Evolutionary conservation across 1,140 invertebrate genomes (phyloP), one percentile per base, ranked within the genome.

Genomic region (Saccostrea glomerata): DNA sequence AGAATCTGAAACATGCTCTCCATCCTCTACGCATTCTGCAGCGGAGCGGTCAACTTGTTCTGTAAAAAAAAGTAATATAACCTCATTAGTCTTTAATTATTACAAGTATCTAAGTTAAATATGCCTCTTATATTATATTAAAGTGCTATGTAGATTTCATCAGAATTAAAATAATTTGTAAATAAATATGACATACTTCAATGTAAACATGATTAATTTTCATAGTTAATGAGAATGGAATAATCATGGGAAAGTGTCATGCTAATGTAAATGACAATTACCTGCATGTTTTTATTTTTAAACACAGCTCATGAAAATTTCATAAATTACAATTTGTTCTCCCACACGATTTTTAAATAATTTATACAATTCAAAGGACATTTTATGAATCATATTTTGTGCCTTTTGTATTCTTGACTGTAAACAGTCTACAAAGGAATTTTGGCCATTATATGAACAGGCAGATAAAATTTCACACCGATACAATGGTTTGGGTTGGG

Each of bases 391-490:
- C 70, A 77, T 77, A 77, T 77, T 77, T 30, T 25, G 70, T 5
- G 13, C 70, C 70, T 77, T 30, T 77, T 77, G 70, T 77, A 25
- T 25, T 77, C 30, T 9, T 13, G 23, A 36, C 70, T 13, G 70
- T 73, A 73, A 73, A 73, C 66, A 73, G 25, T 25, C 66, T 73
- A 1, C 30, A 73, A 73, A 36, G 70, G 30, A 77, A 30, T 77
- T 3, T 77, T 36, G 12, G 23, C 25, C 25, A 77, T 77, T 77
- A 77, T 36, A 36, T 77, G 70, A 30, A 30, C 23, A 77, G 30
- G 70, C 70, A 77, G 70, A 77, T 77, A 77, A 77, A 40, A 77
- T 77, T 77, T 77, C 70, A 77, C 70, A 36, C 70, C 70, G 36
- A 77, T 77, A 77, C 23, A 77, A 17, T 36, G 25, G 30, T 36